Conservation (phyloP, 2,888 invertebrate species). For the Tholera decimalis region DNA sequence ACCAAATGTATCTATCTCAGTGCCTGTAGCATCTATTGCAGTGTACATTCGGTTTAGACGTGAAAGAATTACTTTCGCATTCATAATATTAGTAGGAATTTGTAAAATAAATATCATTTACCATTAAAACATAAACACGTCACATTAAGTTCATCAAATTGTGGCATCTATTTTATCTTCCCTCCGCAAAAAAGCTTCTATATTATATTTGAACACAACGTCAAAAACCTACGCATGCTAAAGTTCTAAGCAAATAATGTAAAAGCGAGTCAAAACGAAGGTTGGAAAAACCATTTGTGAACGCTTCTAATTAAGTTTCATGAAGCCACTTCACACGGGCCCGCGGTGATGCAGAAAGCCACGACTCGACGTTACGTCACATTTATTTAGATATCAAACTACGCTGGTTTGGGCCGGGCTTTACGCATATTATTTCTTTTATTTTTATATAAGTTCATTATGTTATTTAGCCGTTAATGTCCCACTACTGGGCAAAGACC, state of each 20-base stretch:
- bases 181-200: background rate
- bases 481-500: too few species aligned
- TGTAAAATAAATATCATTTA: too few species aligned
- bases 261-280: slow-evolving; percentile 18
- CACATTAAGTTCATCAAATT: background rate
- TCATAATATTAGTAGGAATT: too few species aligned
- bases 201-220: background rate
- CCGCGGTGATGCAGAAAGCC: slow-evolving; percentile 10
- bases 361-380: slow-evolving; percentile 22
- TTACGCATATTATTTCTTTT: background rate
- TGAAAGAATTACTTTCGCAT: too few species aligned
- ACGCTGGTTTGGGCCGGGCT: background rate
- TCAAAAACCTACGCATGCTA: slow-evolving; percentile 8
- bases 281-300: slow-evolving; percentile 19
- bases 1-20: too few species aligned
- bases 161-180: background rate
- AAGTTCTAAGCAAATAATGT: slow-evolving; percentile 25
- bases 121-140: too few species aligned
- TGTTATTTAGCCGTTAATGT: too few species aligned
- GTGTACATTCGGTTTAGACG: too few species aligned
- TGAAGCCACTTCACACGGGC: slow-evolving; percentile 23
- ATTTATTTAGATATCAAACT: slow-evolving; percentile 27
- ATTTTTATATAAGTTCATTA: background rate
- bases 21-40: too few species aligned
- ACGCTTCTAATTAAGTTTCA: slow-evolving; percentile 48